A percentile compares a stretch with the other conserved stretches of the same genome.
These are phyloP conservation scores for Poeciliopsis paucimaculata DNA, from an alignment of 2,797 vertebrate genomes.

Conservation along the genomic window DNA sequence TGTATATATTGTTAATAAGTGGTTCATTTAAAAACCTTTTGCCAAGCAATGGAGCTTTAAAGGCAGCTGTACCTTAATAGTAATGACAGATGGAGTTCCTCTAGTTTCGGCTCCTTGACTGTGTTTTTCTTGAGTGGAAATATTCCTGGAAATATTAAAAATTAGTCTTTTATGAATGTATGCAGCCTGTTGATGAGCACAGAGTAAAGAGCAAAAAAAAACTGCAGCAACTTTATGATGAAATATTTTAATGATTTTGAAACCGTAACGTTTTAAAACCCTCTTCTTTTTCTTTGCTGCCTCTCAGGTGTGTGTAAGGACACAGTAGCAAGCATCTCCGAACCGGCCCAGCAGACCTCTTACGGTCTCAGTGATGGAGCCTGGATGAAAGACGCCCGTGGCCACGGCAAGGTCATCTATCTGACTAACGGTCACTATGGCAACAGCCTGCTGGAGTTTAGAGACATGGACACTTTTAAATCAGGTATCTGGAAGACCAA, in stretches of 20 bases:
- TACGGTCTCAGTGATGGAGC: constrained; percentile 90
- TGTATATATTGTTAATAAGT: neutral
- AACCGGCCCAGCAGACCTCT: constrained; percentile 87
- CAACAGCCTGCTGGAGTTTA: constrained; percentile 89
- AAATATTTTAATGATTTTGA: neutral
- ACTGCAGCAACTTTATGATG: no score
- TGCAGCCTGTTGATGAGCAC: neutral
- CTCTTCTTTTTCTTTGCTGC: constrained; percentile 10
- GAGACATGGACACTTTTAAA: constrained; percentile 90
- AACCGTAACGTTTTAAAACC: neutral
- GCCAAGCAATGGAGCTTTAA: neutral
- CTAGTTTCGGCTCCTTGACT: neutral
- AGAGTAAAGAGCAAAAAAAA: neutral
- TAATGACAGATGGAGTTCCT: neutral
- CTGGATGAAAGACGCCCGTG: constrained; percentile 95
- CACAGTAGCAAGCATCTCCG: constrained; percentile 90
- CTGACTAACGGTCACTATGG: constrained; percentile 92
- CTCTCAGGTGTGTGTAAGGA: constrained; percentile 89
- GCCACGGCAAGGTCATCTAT: constrained; percentile 89
- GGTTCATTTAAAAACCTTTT: neutral
- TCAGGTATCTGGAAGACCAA: constrained; percentile 81
- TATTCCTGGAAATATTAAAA: neutral
- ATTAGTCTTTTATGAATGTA: neutral
- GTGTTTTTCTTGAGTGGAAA: neutral
- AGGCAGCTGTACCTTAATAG: neutral